phyloP scores from a whole-genome alignment of 1,140 invertebrate genomes.

The Wasmannia auropunctata region DNA sequence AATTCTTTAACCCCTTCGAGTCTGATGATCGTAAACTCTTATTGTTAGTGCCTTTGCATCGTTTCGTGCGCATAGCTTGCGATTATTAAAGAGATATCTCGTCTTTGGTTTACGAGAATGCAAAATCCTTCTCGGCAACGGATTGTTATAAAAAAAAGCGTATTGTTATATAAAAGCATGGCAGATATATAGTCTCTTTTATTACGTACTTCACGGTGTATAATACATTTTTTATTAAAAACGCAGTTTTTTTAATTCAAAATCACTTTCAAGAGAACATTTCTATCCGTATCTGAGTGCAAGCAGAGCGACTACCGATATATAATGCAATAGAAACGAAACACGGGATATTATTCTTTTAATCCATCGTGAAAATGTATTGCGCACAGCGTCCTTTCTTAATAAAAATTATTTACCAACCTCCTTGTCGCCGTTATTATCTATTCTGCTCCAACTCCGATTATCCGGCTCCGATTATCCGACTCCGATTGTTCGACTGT shows the following conservation, averaged over 20 bases:
- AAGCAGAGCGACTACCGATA: not conserved
- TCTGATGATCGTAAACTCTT: constrained; percentile 15
- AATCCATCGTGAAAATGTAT: not conserved
- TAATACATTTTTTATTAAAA: not conserved
- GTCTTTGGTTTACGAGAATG: not conserved
- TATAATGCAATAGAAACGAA: not conserved
- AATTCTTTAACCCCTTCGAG: constrained; percentile 37
- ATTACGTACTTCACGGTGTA: not conserved
- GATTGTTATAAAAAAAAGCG: not conserved
- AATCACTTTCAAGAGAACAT: not conserved
- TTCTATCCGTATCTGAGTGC: not conserved
- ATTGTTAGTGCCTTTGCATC: not conserved
- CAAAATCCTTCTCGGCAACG: not conserved
- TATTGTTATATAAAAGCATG: not conserved
- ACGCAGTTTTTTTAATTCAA: not conserved
- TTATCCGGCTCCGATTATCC: not conserved
- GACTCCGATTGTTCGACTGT: not conserved
- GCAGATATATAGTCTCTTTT: not conserved
- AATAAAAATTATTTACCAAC: not conserved
- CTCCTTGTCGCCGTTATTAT: not conserved
- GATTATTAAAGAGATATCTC: not conserved
- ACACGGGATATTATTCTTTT: not conserved
- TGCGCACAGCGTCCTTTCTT: not conserved
- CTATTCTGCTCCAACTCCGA: not conserved
- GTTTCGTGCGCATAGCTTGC: not conserved